Evolutionary conservation across 2,888 invertebrate species (phyloP), one percentile per base, ranked within the genome.

Genomic region (Tenthredo distinguenda): DNA sequence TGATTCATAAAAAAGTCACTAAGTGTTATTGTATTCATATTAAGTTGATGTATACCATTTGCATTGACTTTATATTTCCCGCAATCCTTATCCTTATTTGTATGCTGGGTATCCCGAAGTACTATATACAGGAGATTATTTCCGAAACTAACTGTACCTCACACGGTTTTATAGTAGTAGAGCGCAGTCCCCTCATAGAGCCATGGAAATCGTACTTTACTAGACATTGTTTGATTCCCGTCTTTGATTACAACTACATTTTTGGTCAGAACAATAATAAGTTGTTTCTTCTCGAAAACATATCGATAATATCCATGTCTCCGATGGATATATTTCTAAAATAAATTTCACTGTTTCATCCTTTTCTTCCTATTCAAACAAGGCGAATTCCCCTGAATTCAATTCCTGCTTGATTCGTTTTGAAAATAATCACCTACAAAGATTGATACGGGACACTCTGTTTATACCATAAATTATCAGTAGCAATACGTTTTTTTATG

Each of bases 21-120:
- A 21, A 3, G 6, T 18, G 21, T 74, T 74, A 74, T 74, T 43
- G n/a, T 74, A 74, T 43, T 74, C 34, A 68, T 68, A 34, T 68
- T 34, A 18, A 74, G n/a, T 43, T 74, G 10, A 6, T 43, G 21
- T 21, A 21, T 43, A 26, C 43, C 4, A 21, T 26, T 3, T 5
- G 3, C 15, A 74, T 21, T 43, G 40, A 43, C 40, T 43, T 18
- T 6, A 68, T 1, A 18, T 34, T 43, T 43, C 12, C 12, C 43
- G n/a, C 15, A 34, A 68, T 7, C 34, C 12, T 68, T 34, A 68
- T 68, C 34, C 34, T 65, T 34, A 68, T 68, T 65, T 65, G 65
- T 34, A 34, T 18, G 26, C 1, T 31, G 18, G 68, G 15, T 15
- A 34, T 34, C 18, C 34, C 4, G 4, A 68, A 34, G 6, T 18